Evolutionary conservation across 1,140 invertebrate genomes (phyloP), one percentile per base, ranked within the genome.

Genomic region (Drosophila truncata): DNA sequence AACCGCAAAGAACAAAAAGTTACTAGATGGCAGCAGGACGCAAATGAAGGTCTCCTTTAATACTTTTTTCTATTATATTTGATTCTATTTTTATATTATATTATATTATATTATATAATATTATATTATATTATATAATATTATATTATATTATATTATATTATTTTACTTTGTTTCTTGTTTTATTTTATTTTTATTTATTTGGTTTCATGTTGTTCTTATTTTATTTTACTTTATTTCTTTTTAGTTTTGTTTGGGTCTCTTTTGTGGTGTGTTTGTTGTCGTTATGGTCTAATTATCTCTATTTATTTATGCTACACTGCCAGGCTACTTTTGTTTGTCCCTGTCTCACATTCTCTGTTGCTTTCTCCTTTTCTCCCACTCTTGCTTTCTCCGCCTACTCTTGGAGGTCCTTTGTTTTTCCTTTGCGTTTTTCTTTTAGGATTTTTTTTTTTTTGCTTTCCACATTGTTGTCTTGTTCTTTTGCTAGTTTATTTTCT

Each of bases 271-370:
- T 63, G 63, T 80, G 42, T 79, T 67, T 72, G 55, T 78, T 59
- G 78, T 84, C 78, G 86, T 90, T 90, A 85, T 90, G 85, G 85
- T 90, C 85, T 90, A 90, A 90, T 90, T 90, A 90, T 90, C 85
- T 90, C 85, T 85, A 90, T 90, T 90, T 90, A 90, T 90, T 90
- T 90, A 90, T 85, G 85, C 85, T 71, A 81, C 50, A 35, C 80
- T 49, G 64, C 54, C 62, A 59, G 47, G 81, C 52, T 70, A 81
- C 78, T 85, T 76, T 82, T 82, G 73, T 78, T 58, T 55, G 63
- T 54, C 70, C 64, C 29, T 29, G n/a, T 44, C 23, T 20, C 63
- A 54, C 33, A 33, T 65, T 63, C 58, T 39, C 64, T 39, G 20
- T 41, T 20, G 42, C 44, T 11, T 33, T 39, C 25, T 20, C 41